A percentile compares a stretch with the other conserved stretches of the same genome.
phyloP scores from a whole-genome alignment of 2,888 invertebrate genomes.

The Pantelozetes paolii region DNA sequence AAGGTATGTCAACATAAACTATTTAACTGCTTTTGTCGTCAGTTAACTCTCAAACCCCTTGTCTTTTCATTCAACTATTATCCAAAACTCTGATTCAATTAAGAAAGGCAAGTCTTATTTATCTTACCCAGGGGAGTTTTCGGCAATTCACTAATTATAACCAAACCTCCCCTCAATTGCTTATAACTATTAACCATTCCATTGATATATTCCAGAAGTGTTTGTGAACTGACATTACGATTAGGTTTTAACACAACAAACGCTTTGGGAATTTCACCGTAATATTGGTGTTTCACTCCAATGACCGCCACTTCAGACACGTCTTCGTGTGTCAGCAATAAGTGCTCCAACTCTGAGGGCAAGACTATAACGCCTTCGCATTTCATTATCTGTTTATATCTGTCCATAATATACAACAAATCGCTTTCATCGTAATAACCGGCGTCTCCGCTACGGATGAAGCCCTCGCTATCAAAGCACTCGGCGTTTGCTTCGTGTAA shows the following conservation, averaged over 20 bases:
- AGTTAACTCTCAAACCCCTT: no score
- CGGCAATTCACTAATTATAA: not conserved
- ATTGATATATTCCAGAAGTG: conserved; percentile 17
- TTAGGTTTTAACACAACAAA: conserved; percentile 19
- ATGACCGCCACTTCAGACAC: conserved; percentile 76
- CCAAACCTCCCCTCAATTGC: conserved; percentile 25
- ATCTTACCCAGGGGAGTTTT: conserved; percentile 33
- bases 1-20: no score
- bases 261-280: conserved; percentile 34
- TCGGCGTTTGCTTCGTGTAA: not conserved
- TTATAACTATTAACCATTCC: not conserved
- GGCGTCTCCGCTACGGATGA: conserved; percentile 20
- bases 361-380: conserved; percentile 59
- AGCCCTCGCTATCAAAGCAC: conserved; percentile 12
- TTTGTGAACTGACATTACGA: not conserved
- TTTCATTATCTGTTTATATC: conserved; percentile 35
- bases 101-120: not conserved
- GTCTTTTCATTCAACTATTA: no score
- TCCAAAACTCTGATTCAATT: no score
- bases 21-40: no score
- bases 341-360: conserved; percentile 78
- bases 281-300: conserved; percentile 62
- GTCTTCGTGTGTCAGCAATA: conserved; percentile 66
- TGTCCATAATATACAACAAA: conserved; percentile 17
- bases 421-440: conserved; percentile 19